Conservation (phyloP, 2,888 invertebrate genomes). For the Achlya flavicornis region DNA sequence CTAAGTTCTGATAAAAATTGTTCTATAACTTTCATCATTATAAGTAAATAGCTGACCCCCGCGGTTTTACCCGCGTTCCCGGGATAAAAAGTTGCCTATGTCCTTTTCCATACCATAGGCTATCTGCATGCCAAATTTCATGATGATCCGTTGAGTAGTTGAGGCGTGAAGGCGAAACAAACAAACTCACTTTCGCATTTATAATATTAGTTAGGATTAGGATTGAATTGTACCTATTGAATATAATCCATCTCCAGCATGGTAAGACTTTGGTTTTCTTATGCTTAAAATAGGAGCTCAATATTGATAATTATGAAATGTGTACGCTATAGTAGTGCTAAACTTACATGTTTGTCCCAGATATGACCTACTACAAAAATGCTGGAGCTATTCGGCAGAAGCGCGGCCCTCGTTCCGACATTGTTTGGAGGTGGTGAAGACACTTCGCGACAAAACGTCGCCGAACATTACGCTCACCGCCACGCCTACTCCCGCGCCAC, state of each 20-base stretch:
- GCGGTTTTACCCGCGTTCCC: too few relatives aligned
- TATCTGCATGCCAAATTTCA: too few relatives aligned
- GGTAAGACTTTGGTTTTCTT: not conserved
- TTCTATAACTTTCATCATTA: not conserved
- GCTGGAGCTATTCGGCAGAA: constrained; percentile 94
- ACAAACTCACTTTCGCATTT: too few relatives aligned
- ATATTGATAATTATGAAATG: too few relatives aligned
- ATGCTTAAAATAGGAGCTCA: not conserved
- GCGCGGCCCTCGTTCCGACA: constrained; percentile 94
- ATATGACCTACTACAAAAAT: constrained; percentile 92
- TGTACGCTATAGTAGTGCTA: too few relatives aligned
- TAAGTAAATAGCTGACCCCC: too few relatives aligned
- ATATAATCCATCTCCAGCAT: not conserved
- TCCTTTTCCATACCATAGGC: too few relatives aligned
- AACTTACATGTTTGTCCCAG: constrained; percentile 65
- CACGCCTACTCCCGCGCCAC: constrained; percentile 61
- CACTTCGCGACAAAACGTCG: constrained; percentile 66
- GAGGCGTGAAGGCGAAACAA: too few relatives aligned
- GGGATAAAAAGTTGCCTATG: too few relatives aligned
- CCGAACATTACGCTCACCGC: constrained; percentile 64
- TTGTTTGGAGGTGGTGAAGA: constrained; percentile 86
- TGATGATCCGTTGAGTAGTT: too few relatives aligned
- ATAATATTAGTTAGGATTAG: too few relatives aligned
- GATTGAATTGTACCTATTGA: too few relatives aligned
- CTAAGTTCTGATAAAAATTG: not conserved